A percentile compares a stretch with the other conserved stretches of the same genome.
phyloP scores from a whole-genome alignment of 37 sponge, comb jelly and placozoan genomes.

The Haliclona indistincta region DNA sequence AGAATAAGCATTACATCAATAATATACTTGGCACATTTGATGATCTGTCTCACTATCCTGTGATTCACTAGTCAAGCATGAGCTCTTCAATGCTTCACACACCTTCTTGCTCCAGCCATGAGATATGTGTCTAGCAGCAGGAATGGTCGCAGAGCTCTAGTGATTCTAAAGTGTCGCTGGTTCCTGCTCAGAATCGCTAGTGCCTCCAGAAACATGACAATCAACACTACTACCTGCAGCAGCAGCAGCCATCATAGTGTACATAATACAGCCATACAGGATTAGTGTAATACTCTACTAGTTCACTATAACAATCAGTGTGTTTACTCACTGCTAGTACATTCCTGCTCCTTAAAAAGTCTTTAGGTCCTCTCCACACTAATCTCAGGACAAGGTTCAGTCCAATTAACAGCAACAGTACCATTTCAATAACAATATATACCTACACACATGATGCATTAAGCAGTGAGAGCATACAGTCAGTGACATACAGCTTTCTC shows the following conservation, averaged over 20 bases:
- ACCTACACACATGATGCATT: constrained; percentile 23
- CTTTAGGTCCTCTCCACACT: constrained; percentile 52
- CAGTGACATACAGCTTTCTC: neutral
- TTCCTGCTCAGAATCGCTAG: constrained; percentile 38
- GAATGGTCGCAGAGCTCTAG: constrained; percentile 64
- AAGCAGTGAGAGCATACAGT: neutral
- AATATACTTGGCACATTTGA: constrained; percentile 60
- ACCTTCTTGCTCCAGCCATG: constrained; percentile 74
- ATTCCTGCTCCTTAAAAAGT: constrained; percentile 44
- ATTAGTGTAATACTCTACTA: too few species aligned
- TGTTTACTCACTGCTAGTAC: constrained; percentile 52
- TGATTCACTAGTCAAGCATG: neutral
- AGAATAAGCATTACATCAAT: constrained; percentile 48
- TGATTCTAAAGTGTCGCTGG: constrained; percentile 56
- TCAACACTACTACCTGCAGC: constrained; percentile 37
- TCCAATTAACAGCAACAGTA: constrained; percentile 41
- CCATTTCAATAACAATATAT: constrained; percentile 46
- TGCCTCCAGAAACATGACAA: constrained; percentile 58
- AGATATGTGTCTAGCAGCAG: constrained; percentile 71
- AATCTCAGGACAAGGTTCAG: constrained; percentile 43
- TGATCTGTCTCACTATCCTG: constrained; percentile 26
- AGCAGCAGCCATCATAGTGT: too few species aligned
- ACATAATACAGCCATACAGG: neutral
- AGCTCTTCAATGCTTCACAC: neutral
- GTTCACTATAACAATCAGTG: too few species aligned